A percentile compares a stretch with the other conserved stretches of the same genome.
phyloP scores from a whole-genome alignment of 2,113 vertebrate species.

The Myodes glareolus region DNA sequence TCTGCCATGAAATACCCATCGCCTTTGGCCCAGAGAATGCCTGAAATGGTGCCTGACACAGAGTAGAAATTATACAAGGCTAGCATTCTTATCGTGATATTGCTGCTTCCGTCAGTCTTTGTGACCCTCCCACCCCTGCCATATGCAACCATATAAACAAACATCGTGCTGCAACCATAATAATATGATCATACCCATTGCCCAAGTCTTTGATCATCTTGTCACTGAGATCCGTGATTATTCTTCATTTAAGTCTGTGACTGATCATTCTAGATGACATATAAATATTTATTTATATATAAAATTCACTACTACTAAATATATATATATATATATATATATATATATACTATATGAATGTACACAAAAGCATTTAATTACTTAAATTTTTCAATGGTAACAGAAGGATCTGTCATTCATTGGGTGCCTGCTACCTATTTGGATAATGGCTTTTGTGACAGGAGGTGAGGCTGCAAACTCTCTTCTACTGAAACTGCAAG shows the following conservation, averaged over 20 bases:
- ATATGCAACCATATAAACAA: not conserved
- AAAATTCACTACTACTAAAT: not conserved
- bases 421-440: not conserved
- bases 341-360: not conserved
- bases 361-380: not conserved
- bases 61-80: not conserved
- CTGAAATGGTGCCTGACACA: not conserved
- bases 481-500: not conserved
- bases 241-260: not conserved
- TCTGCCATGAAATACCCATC: not conserved
- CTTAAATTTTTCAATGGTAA: not conserved
- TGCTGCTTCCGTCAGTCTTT: not conserved
- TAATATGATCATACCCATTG: not conserved
- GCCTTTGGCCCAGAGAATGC: not conserved
- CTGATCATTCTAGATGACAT: not conserved
- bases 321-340: not conserved
- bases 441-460: not conserved
- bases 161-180: too few species aligned
- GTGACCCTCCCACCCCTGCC: not conserved
- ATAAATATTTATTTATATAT: not conserved
- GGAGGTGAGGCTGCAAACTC: not conserved
- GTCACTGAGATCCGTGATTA: not conserved
- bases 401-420: not conserved
- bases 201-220: not conserved
- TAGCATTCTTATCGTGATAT: not conserved